These are phyloP conservation scores for Ispidina lecontei DNA, from an alignment of 2,797 vertebrate genomes.

Conservation along the genomic window DNA sequence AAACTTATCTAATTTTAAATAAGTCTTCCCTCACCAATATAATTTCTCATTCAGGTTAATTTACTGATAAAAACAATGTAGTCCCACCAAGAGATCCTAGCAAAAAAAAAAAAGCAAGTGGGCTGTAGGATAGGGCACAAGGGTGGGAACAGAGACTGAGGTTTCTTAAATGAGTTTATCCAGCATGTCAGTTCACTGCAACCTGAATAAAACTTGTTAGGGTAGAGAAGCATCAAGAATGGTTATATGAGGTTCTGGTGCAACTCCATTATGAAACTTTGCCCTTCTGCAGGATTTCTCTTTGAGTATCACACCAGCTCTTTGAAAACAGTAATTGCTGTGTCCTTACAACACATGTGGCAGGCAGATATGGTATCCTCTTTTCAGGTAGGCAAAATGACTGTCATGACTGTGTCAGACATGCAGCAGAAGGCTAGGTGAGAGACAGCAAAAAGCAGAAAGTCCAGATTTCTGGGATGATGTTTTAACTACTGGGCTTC, in stretches of 20 bases:
- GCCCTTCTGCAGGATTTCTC: neutral
- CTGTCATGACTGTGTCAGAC: neutral
- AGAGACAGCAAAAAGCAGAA: neutral
- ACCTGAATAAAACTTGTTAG: neutral
- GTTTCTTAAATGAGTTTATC: neutral
- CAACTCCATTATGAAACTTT: neutral
- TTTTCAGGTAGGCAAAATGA: conserved; percentile 50
- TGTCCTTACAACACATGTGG: conserved; percentile 43
- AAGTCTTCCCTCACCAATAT: neutral
- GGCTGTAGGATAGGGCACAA: neutral
- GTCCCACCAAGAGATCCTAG: neutral
- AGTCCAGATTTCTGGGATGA: neutral
- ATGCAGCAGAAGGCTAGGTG: fast-evolving
- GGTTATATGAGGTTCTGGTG: neutral
- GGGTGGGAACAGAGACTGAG: neutral
- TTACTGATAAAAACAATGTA: neutral
- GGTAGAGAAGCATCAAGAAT: neutral
- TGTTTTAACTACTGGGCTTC: neutral
- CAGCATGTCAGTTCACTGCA: neutral
- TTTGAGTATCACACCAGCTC: neutral
- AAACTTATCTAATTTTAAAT: neutral
- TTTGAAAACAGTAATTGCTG: conserved; percentile 37
- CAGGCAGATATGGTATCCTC: neutral
- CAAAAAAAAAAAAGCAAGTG: neutral
- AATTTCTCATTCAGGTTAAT: neutral